These are phyloP conservation scores for Clitarchus hookeri DNA, from an alignment of 2,888 invertebrate species.

Conservation along the genomic window DNA sequence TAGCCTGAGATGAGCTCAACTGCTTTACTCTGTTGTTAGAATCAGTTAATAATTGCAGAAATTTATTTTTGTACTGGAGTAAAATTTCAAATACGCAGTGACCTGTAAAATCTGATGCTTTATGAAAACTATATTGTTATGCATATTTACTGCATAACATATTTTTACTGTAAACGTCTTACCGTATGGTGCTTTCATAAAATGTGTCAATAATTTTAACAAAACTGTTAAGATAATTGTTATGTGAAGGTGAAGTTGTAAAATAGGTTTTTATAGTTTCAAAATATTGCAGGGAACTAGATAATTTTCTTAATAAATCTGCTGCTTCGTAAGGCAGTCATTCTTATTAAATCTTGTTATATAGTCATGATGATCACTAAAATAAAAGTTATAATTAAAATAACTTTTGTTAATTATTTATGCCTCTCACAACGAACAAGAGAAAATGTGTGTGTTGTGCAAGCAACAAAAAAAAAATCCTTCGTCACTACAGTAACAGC, in stretches of 20 bases:
- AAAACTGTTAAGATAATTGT: not conserved
- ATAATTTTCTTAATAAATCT: not conserved
- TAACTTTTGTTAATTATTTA: no score
- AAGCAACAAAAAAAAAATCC: no score
- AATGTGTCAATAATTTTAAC: not conserved
- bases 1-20: no score
- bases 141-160: not conserved
- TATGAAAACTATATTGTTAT: not conserved
- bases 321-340: not conserved
- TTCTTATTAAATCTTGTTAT: not conserved
- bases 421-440: no score
- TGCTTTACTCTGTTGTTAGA: no score
- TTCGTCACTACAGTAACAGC: no score
- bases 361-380: no score
- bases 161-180: not conserved
- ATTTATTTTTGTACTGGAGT: not conserved
- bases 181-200: not conserved
- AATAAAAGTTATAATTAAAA: no score
- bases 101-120: not conserved
- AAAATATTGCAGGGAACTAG: not conserved
- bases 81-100: not conserved
- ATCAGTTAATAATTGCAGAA: not conserved
- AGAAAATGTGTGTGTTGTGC: no score
- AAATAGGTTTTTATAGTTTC: not conserved
- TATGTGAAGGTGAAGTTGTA: not conserved